Percentiles rank a stretch among this genome's conserved stretches.
These are phyloP conservation scores for Aradophagus sp. DNA, from an alignment of 1,140 invertebrate genomes.

Conservation along the genomic window DNA sequence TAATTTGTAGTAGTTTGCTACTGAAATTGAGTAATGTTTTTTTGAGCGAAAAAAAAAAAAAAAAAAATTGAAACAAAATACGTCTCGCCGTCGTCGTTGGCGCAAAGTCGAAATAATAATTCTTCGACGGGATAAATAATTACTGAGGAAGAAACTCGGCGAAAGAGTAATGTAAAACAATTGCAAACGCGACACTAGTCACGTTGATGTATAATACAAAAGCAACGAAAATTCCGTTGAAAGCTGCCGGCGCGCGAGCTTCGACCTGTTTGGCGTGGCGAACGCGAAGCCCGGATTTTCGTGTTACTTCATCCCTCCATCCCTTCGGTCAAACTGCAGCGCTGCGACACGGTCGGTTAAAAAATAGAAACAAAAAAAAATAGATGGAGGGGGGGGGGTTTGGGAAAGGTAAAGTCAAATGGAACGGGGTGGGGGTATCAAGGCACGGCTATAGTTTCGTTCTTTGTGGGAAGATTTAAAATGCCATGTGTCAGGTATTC, in stretches of 20 bases:
- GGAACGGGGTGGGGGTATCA: slow-evolving; percentile 1
- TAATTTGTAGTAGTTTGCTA: too few species aligned
- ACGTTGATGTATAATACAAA: slow-evolving; percentile 23
- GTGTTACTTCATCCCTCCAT: slow-evolving; percentile 11
- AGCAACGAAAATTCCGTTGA: slow-evolving; percentile 28
- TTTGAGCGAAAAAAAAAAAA: too few species aligned
- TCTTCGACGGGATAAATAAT: slow-evolving; percentile 12
- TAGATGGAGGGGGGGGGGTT: not conserved
- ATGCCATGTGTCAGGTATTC: slow-evolving; percentile 58
- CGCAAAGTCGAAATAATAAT: slow-evolving; percentile 5
- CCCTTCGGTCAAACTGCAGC: slow-evolving; percentile 14
- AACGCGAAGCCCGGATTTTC: slow-evolving; percentile 20
- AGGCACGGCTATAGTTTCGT: slow-evolving; percentile 41
- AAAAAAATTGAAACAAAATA: too few species aligned
- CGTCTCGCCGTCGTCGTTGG: not conserved
- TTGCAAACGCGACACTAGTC: slow-evolving; percentile 4
- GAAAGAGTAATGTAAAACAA: slow-evolving; percentile 28
- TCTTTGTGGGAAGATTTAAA: slow-evolving; percentile 62
- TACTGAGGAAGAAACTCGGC: not conserved
- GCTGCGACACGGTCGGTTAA: slow-evolving; percentile 32
- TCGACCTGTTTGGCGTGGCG: slow-evolving; percentile 11
- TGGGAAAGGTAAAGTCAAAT: slow-evolving; percentile 12
- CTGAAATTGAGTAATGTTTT: too few species aligned
- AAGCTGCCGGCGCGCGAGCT: slow-evolving; percentile 12
- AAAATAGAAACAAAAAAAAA: slow-evolving; percentile 17